phyloP scores from a whole-genome alignment of 2,888 invertebrate genomes.

The Scaptomyza cyrtandrae region DNA sequence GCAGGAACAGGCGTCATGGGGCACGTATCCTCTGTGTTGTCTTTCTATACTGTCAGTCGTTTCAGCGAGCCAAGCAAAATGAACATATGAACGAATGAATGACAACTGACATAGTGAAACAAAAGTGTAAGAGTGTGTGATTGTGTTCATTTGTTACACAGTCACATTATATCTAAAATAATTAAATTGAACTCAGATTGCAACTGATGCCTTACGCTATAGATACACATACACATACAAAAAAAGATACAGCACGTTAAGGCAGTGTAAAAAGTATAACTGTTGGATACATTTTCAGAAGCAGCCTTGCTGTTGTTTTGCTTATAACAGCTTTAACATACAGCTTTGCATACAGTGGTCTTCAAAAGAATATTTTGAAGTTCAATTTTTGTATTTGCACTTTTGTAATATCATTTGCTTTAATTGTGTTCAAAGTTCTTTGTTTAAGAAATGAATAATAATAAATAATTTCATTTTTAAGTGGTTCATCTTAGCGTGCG shows the following conservation, averaged over 20 bases:
- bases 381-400: background rate
- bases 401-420: no score
- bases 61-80: constrained; percentile 47
- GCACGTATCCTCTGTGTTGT: constrained; percentile 71
- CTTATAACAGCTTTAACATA: constrained; percentile 29
- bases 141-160: constrained; percentile 56
- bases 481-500: no score
- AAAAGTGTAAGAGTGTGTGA: constrained; percentile 46
- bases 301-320: constrained; percentile 12
- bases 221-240: constrained; percentile 32
- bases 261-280: constrained; percentile 53
- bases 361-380: background rate
- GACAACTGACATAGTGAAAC: constrained; percentile 81
- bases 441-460: no score
- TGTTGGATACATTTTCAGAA: constrained; percentile 45
- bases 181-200: constrained; percentile 81
- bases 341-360: no score
- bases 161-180: constrained; percentile 81
- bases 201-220: constrained; percentile 70
- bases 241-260: constrained; percentile 39
- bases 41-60: constrained; percentile 34
- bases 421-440: no score
- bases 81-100: constrained; percentile 72
- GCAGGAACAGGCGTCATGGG: constrained; percentile 63
- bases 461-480: no score